A percentile compares a stretch with the other conserved stretches of the same genome.
phyloP scores from a whole-genome alignment of 2,113 vertebrate species.

The Limnothrissa miodon region DNA sequence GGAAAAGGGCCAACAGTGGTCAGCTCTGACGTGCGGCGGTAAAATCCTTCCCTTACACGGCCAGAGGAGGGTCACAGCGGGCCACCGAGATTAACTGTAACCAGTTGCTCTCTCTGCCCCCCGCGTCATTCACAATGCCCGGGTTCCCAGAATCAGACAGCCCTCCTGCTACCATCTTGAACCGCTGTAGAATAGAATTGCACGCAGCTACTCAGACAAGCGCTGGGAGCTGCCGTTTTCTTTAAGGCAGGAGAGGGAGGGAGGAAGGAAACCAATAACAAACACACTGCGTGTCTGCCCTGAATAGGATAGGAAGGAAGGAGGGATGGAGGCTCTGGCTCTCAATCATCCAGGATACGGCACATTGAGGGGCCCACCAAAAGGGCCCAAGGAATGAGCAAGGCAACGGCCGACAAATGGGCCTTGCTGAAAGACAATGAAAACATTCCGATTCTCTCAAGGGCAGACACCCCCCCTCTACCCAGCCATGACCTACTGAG shows the following conservation, averaged over 20 bases:
- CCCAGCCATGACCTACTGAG: not conserved
- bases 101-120: not conserved
- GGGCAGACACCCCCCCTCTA: not conserved
- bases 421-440: not conserved
- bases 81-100: constrained; percentile 6
- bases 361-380: not conserved
- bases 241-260: not conserved
- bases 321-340: not conserved
- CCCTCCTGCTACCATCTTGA: not conserved
- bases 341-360: not conserved
- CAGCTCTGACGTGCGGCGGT: not conserved
- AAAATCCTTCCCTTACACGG: not conserved
- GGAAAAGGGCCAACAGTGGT: not conserved
- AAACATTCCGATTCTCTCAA: not conserved
- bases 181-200: not conserved
- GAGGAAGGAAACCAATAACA: not conserved
- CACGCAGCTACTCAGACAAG: not conserved
- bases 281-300: not conserved
- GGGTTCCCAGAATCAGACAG: not conserved
- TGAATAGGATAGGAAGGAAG: not conserved
- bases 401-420: not conserved
- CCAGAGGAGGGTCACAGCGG: not conserved
- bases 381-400: not conserved
- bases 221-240: not conserved
- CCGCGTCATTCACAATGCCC: not conserved